These are phyloP conservation scores for Lasioglossum morio DNA, from an alignment of 2,888 invertebrate genomes.

Conservation along the genomic window DNA sequence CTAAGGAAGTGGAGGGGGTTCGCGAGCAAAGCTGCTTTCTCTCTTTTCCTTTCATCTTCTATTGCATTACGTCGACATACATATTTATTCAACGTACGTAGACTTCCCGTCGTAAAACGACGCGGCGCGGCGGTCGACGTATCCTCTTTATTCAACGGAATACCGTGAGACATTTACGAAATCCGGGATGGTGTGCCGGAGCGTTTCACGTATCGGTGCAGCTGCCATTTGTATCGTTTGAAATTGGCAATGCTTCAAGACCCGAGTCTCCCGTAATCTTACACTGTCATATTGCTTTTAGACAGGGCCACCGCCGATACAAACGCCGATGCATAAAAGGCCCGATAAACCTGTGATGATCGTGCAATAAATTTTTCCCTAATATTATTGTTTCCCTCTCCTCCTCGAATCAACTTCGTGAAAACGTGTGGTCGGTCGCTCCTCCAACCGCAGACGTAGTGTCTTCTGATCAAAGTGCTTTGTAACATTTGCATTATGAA, in stretches of 20 bases:
- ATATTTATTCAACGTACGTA: slow-evolving; percentile 75
- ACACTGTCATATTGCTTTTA: slow-evolving; percentile 50
- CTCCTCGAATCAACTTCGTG: slow-evolving; percentile 6
- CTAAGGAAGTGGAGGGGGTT: slow-evolving; percentile 36
- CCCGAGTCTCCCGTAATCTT: slow-evolving; percentile 48
- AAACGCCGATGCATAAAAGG: slow-evolving; percentile 21
- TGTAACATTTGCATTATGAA: too few species aligned
- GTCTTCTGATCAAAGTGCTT: too few species aligned
- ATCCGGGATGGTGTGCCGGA: slow-evolving; percentile 58
- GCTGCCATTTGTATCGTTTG: slow-evolving; percentile 55
- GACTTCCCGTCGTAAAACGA: slow-evolving; percentile 67
- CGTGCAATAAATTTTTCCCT: slow-evolving; percentile 37
- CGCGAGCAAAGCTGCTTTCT: slow-evolving; percentile 45
- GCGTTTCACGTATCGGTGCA: slow-evolving; percentile 61
- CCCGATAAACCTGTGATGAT: slow-evolving; percentile 45
- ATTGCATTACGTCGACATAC: slow-evolving; percentile 69
- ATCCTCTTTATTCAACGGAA: slow-evolving; percentile 64
- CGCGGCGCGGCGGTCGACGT: slow-evolving; percentile 54
- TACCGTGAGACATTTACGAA: slow-evolving; percentile 66
- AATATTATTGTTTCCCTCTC: slow-evolving; percentile 15
- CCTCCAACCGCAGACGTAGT: too few species aligned
- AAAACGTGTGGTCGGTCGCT: background rate
- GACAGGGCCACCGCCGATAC: background rate
- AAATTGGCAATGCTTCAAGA: slow-evolving; percentile 62
- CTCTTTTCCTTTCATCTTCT: slow-evolving; percentile 59